These are phyloP conservation scores for Caenorhabditis japonica DNA, from an alignment of 2,888 invertebrate species.

Conservation along the genomic window DNA sequence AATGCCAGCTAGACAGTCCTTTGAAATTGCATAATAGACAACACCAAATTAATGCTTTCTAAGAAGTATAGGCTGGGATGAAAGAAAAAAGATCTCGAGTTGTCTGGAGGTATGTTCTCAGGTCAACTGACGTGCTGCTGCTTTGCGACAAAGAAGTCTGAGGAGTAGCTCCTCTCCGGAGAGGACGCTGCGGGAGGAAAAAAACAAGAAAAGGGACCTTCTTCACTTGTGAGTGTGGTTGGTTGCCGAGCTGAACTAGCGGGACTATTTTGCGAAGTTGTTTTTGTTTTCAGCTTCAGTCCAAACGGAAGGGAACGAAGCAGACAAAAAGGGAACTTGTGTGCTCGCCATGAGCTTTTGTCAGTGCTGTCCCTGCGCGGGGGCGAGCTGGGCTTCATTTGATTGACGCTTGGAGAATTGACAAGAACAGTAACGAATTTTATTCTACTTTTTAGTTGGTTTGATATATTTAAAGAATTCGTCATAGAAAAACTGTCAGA, in stretches of 20 bases:
- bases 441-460: too few relatives aligned
- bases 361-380: constrained; percentile 28
- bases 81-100: not conserved
- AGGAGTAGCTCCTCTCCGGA: too few relatives aligned
- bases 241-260: constrained; percentile 44
- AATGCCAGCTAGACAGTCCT: not conserved
- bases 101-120: constrained; percentile 48
- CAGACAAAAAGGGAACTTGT: constrained; percentile 21
- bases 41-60: too few relatives aligned
- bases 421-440: constrained; percentile 32
- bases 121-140: constrained; percentile 52
- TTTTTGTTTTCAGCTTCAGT: constrained; percentile 42
- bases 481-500: too few relatives aligned
- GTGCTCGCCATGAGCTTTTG: constrained; percentile 46
- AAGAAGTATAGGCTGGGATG: not conserved
- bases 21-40: not conserved
- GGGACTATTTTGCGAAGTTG: constrained; percentile 51
- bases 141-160: constrained; percentile 49
- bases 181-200: too few relatives aligned
- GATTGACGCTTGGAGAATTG: constrained; percentile 32
- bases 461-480: too few relatives aligned
- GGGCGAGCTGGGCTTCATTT: constrained; percentile 28
- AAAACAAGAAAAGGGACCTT: constrained; percentile 22
- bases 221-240: constrained; percentile 36
- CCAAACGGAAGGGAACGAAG: constrained; percentile 3